Evolutionary conservation across 1,140 invertebrate genomes (phyloP).

Genomic region (Cyrtorhinus lividipennis): DNA sequence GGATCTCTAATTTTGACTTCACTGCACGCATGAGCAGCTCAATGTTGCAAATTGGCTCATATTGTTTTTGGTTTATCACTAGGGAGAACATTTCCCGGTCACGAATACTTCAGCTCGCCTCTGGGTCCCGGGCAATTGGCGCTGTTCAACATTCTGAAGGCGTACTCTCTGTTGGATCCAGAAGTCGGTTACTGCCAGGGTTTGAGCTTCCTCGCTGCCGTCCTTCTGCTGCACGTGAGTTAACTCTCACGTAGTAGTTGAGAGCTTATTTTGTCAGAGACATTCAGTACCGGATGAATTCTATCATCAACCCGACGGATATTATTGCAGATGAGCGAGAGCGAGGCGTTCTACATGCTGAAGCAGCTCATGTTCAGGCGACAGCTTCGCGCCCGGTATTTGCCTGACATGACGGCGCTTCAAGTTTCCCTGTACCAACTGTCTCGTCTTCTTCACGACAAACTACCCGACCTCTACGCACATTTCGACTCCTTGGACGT

Average conservation of each 20-base stretch:
- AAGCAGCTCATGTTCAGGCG: constrained; percentile 82
- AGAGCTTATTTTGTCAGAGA: too few relatives aligned
- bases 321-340: constrained; percentile 69
- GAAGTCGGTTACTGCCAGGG: constrained; percentile 95
- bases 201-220: constrained; percentile 84
- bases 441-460: constrained; percentile 79
- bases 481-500: constrained; percentile 84
- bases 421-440: constrained; percentile 88
- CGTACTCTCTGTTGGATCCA: constrained; percentile 84
- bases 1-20: too few relatives aligned
- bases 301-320: too few relatives aligned
- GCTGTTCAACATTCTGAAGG: constrained; percentile 88
- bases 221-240: constrained; percentile 82
- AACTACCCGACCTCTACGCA: constrained; percentile 66
- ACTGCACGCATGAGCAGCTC: too few relatives aligned
- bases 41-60: too few relatives aligned
- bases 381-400: constrained; percentile 71
- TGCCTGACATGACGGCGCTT: constrained; percentile 84
- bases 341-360: constrained; percentile 70
- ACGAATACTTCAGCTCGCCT: constrained; percentile 76
- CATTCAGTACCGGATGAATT: too few relatives aligned
- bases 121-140: constrained; percentile 81
- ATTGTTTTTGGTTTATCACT: constrained; percentile 20
- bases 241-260: neutral
- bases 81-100: constrained; percentile 87